phyloP scores from a whole-genome alignment of 2,113 vertebrate species.

The Odocoileus hemionus region DNA sequence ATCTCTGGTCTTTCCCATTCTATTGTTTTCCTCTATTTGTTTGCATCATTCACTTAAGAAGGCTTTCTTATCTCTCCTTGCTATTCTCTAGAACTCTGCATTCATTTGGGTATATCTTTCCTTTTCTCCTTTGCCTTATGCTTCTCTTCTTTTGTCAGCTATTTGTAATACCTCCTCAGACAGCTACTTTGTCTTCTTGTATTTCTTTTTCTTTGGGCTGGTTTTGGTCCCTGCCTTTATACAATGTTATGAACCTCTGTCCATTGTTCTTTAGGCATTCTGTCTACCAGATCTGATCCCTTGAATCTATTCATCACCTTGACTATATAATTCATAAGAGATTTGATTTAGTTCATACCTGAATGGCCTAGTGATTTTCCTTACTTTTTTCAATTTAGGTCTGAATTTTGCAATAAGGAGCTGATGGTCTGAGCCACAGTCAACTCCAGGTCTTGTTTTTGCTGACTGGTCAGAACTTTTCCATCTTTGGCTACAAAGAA shows the following conservation, averaged over 20 bases:
- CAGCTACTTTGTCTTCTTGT: background rate
- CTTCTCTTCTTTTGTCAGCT: background rate
- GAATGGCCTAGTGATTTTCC: background rate
- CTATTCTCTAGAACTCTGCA: background rate
- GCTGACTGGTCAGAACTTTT: background rate
- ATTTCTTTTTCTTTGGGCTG: background rate
- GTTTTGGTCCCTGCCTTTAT: background rate
- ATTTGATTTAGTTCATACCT: background rate
- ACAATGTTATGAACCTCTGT: background rate
- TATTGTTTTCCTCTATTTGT: background rate
- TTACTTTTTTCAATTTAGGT: background rate
- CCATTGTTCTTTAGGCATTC: background rate
- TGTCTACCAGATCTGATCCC: background rate
- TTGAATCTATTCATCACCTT: background rate
- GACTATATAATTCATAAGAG: background rate
- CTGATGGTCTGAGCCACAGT: background rate
- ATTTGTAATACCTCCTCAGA: background rate
- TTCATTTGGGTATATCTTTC: background rate
- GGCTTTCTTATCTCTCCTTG: background rate
- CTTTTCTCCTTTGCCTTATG: background rate
- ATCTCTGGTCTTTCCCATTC: background rate
- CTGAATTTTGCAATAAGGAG: background rate
- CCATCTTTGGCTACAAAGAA: background rate
- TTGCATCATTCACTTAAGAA: background rate
- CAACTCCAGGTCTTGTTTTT: background rate